Conservation (phyloP, 2,113 vertebrate species). For the Vulpes vulpes region DNA sequence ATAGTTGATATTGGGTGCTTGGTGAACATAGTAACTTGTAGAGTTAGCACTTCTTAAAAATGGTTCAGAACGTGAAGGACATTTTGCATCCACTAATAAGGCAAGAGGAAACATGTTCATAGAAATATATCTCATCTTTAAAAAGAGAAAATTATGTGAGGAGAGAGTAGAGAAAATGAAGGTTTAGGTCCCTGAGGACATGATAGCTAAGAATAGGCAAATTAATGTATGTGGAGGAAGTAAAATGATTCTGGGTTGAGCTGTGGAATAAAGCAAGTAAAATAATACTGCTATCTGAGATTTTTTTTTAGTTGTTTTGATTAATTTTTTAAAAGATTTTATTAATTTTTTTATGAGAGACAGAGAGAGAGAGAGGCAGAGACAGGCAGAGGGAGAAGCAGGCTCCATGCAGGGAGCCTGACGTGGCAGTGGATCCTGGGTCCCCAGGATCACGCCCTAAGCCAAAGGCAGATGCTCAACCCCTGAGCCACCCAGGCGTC, state of each 20-base stretch:
- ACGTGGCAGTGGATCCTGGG: too few relatives aligned
- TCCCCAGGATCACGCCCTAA: too few relatives aligned
- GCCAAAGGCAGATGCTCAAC: too few relatives aligned
- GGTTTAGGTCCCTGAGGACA: neutral
- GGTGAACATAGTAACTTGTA: neutral
- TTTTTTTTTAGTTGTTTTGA: neutral
- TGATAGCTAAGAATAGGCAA: neutral
- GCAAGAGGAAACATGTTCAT: neutral
- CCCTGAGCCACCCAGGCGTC: too few relatives aligned
- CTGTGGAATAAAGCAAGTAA: neutral
- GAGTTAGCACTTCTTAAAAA: slow-evolving; percentile 1
- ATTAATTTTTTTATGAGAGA: too few relatives aligned
- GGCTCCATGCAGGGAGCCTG: too few relatives aligned
- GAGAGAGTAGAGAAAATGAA: slow-evolving; percentile 38
- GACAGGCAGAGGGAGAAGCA: too few relatives aligned
- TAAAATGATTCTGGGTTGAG: neutral
- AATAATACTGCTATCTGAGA: neutral
- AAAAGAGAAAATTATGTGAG: neutral
- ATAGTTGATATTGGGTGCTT: neutral
- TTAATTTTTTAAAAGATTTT: too few relatives aligned
- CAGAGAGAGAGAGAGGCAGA: too few relatives aligned
- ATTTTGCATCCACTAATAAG: neutral
- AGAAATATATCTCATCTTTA: neutral
- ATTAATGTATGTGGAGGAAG: neutral
- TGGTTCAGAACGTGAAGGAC: neutral